Conservation (phyloP, 2,797 vertebrate species). For the Helostoma temminkii region DNA sequence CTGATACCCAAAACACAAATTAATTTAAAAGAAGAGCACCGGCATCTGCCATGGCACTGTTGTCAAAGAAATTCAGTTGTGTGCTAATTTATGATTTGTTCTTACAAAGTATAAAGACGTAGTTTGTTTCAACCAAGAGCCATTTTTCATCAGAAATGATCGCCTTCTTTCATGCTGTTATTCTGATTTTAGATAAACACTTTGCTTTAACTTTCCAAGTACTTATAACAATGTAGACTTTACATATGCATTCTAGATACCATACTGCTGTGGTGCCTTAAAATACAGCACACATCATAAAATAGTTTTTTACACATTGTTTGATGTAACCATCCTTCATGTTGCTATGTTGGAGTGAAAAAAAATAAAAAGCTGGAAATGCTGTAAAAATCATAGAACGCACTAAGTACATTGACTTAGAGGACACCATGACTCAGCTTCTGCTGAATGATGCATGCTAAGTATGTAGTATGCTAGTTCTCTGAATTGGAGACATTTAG, state of each 20-base stretch:
- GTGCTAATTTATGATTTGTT: conserved; percentile 22
- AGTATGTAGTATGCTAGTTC: conserved; percentile 58
- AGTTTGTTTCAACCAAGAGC: conserved; percentile 17
- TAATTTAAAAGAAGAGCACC: background rate
- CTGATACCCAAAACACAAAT: conserved; percentile 24
- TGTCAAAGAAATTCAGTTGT: conserved; percentile 24
- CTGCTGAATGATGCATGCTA: conserved; percentile 67
- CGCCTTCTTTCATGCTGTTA: background rate
- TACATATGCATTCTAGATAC: conserved; percentile 1
- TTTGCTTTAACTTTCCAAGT: conserved; percentile 4
- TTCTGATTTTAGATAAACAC: conserved; percentile 5
- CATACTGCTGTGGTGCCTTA: conserved; percentile 1
- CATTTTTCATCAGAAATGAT: conserved; percentile 16
- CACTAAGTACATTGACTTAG: conserved; percentile 41
- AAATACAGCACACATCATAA: conserved; percentile 25
- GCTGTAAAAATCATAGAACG: conserved; percentile 27
- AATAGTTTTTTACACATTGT: conserved; percentile 24
- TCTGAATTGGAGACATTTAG: conserved; percentile 75
- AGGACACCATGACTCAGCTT: conserved; percentile 69
- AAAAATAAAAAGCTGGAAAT: conserved; percentile 31
- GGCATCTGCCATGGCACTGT: conserved; percentile 1
- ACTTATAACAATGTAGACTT: conserved; percentile 12
- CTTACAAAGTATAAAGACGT: conserved; percentile 9
- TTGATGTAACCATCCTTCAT: conserved; percentile 22
- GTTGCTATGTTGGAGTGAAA: conserved; percentile 5